phyloP scores from a whole-genome alignment of 2,797 vertebrate species.

The Malacoraja senta region DNA sequence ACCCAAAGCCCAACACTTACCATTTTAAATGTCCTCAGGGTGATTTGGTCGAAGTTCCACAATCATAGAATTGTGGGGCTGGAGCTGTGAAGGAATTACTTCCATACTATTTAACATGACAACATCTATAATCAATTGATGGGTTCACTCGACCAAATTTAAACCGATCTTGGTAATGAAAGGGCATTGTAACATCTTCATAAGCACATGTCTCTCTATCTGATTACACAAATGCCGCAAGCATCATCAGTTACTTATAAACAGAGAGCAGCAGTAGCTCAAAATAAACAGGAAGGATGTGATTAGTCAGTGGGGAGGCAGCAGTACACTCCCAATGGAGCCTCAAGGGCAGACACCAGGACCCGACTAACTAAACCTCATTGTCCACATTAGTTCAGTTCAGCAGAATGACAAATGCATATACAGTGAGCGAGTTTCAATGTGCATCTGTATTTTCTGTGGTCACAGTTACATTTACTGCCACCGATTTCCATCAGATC shows the following conservation, averaged over 20 bases:
- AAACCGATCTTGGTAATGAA: not conserved
- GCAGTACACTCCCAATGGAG: not conserved
- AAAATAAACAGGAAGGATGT: constrained; percentile 13
- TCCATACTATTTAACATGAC: not conserved
- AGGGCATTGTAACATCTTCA: not conserved
- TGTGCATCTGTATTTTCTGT: not conserved
- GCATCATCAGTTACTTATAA: not conserved
- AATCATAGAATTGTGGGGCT: not conserved
- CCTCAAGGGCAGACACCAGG: not conserved
- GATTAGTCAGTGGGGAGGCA: not conserved
- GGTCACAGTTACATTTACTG: not conserved
- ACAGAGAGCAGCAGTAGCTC: not conserved
- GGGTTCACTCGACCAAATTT: not conserved
- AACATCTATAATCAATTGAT: not conserved
- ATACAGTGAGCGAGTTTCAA: not conserved
- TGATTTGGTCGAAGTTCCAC: too few relatives aligned
- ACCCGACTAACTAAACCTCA: not conserved
- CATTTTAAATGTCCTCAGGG: not conserved
- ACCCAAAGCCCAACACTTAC: not conserved
- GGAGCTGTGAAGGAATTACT: not conserved
- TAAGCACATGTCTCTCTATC: not conserved
- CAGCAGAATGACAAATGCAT: not conserved
- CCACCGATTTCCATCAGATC: not conserved
- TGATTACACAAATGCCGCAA: not conserved
- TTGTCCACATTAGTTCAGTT: not conserved